A percentile compares a stretch with the other conserved stretches of the same genome.
These are phyloP conservation scores for Irena cyanogastra DNA, from an alignment of 2,113 vertebrate species.

Conservation along the genomic window DNA sequence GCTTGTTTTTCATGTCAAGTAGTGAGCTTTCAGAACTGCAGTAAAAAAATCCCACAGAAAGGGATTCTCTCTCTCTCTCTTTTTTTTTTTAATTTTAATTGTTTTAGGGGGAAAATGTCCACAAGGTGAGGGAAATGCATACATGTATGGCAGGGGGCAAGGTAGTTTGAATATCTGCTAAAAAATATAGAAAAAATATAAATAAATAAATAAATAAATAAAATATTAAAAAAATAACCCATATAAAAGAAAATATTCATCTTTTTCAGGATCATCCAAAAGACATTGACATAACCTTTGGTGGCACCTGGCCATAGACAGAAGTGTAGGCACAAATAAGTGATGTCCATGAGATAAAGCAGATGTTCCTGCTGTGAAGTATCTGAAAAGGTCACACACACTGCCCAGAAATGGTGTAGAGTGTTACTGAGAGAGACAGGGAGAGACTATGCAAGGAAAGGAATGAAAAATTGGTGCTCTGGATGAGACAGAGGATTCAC, in stretches of 20 bases:
- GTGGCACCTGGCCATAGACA: not conserved
- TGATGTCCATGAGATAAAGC: not conserved
- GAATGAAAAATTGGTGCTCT: not conserved
- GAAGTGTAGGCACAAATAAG: not conserved
- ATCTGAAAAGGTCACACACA: not conserved
- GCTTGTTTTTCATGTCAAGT: not conserved
- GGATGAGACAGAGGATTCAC: not conserved
- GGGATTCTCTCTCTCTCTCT: fast-evolving
- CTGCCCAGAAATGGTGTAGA: not conserved
- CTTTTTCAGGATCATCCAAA: not conserved
- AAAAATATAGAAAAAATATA: too few relatives aligned
- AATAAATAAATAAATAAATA: too few relatives aligned
- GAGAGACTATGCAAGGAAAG: not conserved
- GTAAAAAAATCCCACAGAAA: not conserved
- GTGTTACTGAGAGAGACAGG: not conserved
- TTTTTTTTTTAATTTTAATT: too few relatives aligned
- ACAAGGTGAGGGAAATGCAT: not conserved
- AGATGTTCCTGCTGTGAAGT: not conserved
- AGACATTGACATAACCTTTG: not conserved
- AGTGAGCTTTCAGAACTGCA: not conserved
- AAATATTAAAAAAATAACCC: not conserved
- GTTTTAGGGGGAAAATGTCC: fast-evolving
- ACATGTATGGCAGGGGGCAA: not conserved
- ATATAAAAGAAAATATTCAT: not conserved
- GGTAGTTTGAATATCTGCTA: not conserved